These are phyloP conservation scores for Bovichtus variegatus DNA, from an alignment of 2,797 vertebrate species.

Conservation along the genomic window DNA sequence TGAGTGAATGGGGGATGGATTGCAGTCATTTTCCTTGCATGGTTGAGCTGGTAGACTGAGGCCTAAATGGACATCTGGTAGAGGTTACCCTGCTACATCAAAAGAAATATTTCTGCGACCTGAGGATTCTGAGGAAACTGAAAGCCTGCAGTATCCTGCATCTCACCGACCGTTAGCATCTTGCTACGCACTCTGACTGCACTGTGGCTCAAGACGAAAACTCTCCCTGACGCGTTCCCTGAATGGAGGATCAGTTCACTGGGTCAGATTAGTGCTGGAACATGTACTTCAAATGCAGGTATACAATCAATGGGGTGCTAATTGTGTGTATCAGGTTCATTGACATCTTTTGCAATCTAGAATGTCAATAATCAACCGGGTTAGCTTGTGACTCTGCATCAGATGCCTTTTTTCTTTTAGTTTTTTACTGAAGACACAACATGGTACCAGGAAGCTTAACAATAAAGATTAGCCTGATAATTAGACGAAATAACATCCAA, in stretches of 20 bases:
- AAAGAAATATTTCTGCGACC: slow-evolving; percentile 67
- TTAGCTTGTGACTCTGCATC: slow-evolving; percentile 21
- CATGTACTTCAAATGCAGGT: slow-evolving; percentile 45
- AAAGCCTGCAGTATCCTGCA: slow-evolving; percentile 42
- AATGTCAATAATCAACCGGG: slow-evolving; percentile 25
- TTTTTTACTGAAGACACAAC: background rate
- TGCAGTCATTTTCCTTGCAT: slow-evolving; percentile 48
- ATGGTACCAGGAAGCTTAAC: background rate
- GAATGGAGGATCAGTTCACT: slow-evolving; percentile 65
- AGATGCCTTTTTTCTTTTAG: slow-evolving; percentile 8
- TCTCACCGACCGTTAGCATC: slow-evolving; percentile 62
- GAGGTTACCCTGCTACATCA: slow-evolving; percentile 78
- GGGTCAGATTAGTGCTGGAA: slow-evolving; percentile 44
- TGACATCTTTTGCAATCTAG: slow-evolving; percentile 37
- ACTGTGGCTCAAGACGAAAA: slow-evolving; percentile 73
- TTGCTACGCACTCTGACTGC: slow-evolving; percentile 51
- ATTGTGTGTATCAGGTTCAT: slow-evolving; percentile 47
- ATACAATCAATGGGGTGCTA: slow-evolving; percentile 65
- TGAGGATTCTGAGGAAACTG: slow-evolving; percentile 29
- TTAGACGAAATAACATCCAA: background rate
- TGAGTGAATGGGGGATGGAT: slow-evolving; percentile 21
- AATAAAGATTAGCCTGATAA: background rate
- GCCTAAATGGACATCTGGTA: slow-evolving; percentile 75
- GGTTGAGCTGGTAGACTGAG: slow-evolving; percentile 35
- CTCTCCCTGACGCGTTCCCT: slow-evolving; percentile 53